Evolutionary conservation across 92 coral and sea anemone species (phyloP).

Genomic region (Actinernus sp.): DNA sequence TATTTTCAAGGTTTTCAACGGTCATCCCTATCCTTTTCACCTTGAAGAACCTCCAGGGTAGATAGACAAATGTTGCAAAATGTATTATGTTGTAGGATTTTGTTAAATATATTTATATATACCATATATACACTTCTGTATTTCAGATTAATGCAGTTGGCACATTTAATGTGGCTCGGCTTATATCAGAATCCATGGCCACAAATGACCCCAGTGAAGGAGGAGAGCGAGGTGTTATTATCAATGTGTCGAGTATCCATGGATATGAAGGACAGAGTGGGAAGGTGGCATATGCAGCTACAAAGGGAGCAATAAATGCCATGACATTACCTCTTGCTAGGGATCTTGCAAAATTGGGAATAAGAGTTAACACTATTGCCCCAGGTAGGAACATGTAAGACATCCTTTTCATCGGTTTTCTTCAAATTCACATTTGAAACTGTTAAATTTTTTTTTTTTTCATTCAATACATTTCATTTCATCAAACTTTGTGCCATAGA

Average conservation of each 20-base stretch:
- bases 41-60: no score
- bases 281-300: conserved; percentile 80
- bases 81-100: no score
- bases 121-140: no score
- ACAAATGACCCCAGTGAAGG: conserved; percentile 65
- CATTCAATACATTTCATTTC: no score
- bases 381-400: conserved; percentile 49
- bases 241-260: conserved; percentile 82
- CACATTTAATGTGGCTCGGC: conserved; percentile 79
- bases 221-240: conserved; percentile 88
- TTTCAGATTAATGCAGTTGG: conserved; percentile 77
- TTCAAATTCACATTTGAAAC: no score
- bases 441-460: no score
- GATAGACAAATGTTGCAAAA: no score
- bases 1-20: no score
- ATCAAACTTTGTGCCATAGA: no score
- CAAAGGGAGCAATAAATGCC: conserved; percentile 80
- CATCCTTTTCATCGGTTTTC: no score
- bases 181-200: conserved; percentile 73
- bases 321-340: conserved; percentile 89
- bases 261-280: conserved; percentile 81
- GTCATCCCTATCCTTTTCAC: no score
- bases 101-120: no score
- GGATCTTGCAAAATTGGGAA: conserved; percentile 84
- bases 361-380: conserved; percentile 81